Evolutionary conservation across 1,140 invertebrate genomes (phyloP).

Genomic region (Steinernema feltiae): DNA sequence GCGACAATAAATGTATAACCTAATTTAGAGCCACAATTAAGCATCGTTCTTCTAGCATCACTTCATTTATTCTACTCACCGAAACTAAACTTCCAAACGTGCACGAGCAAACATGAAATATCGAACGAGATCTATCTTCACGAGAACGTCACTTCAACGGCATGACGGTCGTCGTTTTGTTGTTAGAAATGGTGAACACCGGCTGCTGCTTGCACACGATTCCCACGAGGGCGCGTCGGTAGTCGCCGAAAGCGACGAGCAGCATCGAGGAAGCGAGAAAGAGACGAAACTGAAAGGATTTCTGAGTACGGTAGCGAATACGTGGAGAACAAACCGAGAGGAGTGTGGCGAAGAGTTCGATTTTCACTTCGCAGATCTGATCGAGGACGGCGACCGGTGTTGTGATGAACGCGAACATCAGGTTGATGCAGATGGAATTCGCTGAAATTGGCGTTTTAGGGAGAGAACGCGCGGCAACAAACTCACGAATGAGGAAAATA

Average conservation of each 20-base stretch:
- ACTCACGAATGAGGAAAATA: neutral
- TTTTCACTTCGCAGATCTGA: conserved; percentile 6
- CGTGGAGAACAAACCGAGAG: neutral
- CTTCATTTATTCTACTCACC: no score
- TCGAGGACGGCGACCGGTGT: neutral
- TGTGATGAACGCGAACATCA: neutral
- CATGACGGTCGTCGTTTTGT: no score
- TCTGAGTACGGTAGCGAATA: neutral
- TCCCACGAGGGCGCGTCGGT: neutral
- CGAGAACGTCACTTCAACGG: no score
- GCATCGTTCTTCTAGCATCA: no score
- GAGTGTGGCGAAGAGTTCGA: neutral
- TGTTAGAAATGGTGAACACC: no score
- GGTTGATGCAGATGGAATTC: neutral
- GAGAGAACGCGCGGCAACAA: neutral
- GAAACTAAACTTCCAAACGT: no score
- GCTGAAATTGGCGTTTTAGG: neutral
- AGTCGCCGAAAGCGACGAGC: neutral
- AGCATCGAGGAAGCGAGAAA: neutral
- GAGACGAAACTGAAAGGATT: neutral
- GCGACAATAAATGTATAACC: no score
- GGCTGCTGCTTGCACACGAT: no score
- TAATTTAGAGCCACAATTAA: no score
- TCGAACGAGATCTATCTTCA: no score
- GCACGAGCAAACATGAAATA: no score